Evolutionary conservation across 2,113 vertebrate genomes (phyloP).

Genomic region (Perca flavescens): DNA sequence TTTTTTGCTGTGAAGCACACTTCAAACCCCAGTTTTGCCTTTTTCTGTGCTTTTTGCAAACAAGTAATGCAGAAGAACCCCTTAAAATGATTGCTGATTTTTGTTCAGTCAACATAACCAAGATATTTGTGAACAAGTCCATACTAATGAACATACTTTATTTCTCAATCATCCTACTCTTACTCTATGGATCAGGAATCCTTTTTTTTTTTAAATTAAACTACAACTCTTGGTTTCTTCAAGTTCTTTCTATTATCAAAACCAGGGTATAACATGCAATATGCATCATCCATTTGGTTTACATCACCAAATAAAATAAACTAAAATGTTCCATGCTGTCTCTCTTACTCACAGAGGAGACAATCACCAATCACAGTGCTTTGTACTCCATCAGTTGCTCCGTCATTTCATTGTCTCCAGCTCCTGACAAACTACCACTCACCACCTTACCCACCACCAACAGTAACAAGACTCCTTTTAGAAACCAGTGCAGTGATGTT

Average conservation of each 20-base stretch:
- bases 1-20: not conserved
- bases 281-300: not conserved
- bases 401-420: slow-evolving; percentile 17
- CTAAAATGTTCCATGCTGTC: not conserved
- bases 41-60: not conserved
- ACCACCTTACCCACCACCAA: not conserved
- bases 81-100: not conserved
- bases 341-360: not conserved
- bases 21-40: not conserved
- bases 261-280: not conserved
- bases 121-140: not conserved
- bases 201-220: not conserved
- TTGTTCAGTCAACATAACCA: not conserved
- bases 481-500: not conserved
- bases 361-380: slow-evolving; percentile 28
- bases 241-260: slow-evolving; percentile 1
- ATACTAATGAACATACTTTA: not conserved
- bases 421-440: slow-evolving; percentile 26
- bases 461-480: slow-evolving; percentile 44
- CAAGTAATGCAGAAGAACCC: not conserved
- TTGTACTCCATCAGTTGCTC: not conserved
- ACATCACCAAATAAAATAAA: slow-evolving; percentile 15
- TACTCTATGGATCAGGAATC: not conserved
- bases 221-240: not conserved
- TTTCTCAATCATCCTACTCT: not conserved